Evolutionary conservation across 1,140 invertebrate genomes (phyloP).

Genomic region (Papilio dardanus): DNA sequence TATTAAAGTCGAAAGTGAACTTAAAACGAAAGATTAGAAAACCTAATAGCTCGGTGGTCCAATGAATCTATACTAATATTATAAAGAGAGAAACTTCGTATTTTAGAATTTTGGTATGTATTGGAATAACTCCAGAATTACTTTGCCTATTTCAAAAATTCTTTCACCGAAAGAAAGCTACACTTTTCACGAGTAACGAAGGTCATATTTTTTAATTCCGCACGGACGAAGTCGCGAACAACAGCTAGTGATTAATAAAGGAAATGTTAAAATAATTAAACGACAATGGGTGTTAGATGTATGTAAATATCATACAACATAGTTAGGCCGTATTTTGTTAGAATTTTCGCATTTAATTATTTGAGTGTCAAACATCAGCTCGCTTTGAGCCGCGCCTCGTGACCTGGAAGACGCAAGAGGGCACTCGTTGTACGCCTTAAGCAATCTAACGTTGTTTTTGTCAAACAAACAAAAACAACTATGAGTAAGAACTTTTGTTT

Average conservation of each 20-base stretch:
- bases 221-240: too few relatives aligned
- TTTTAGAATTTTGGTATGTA: too few relatives aligned
- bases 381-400: conserved; percentile 3
- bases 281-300: not conserved
- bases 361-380: conserved; percentile 8
- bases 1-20: conserved; percentile 3
- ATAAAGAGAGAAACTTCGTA: too few relatives aligned
- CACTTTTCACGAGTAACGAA: too few relatives aligned
- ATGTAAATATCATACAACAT: not conserved
- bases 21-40: not conserved
- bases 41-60: not conserved
- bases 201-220: too few relatives aligned
- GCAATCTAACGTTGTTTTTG: conserved; percentile 20
- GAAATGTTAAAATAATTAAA: too few relatives aligned
- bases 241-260: too few relatives aligned
- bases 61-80: too few relatives aligned
- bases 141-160: too few relatives aligned
- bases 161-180: too few relatives aligned
- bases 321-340: not conserved
- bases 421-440: not conserved
- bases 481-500: conserved; percentile 8
- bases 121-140: too few relatives aligned
- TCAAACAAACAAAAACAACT: conserved; percentile 19
- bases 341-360: conserved; percentile 12
- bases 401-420: conserved; percentile 1